Conservation (phyloP, 2,888 invertebrate species). For the Drosophila phalerata region DNA sequence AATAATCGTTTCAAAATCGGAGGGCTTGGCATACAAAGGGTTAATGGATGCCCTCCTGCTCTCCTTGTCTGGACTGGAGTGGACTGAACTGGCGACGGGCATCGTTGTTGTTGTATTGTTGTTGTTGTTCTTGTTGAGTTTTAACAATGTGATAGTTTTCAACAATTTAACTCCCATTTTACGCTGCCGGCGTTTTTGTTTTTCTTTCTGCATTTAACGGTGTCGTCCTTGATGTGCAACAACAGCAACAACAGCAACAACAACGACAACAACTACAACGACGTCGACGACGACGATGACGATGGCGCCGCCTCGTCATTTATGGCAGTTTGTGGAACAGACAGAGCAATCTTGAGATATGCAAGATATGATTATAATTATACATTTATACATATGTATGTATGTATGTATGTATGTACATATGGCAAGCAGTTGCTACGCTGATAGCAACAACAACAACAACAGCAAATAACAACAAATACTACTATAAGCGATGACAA, state of each 20-base stretch:
- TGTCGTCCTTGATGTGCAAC: slow-evolving; percentile 66
- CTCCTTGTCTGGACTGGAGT: neutral
- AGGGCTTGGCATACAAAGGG: too few relatives aligned
- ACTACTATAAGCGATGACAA: slow-evolving; percentile 45
- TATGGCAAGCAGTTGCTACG: slow-evolving; percentile 36
- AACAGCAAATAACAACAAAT: slow-evolving; percentile 13
- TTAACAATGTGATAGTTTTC: slow-evolving; percentile 79
- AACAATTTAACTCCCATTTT: slow-evolving; percentile 73
- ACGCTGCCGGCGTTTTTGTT: slow-evolving; percentile 22
- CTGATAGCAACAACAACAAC: slow-evolving; percentile 28
- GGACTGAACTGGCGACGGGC: slow-evolving; percentile 33
- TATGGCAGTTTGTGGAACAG: slow-evolving; percentile 52
- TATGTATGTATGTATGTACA: neutral
- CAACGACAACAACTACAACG: slow-evolving; percentile 6
- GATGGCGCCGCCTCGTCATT: slow-evolving; percentile 38
- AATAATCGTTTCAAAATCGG: too few relatives aligned
- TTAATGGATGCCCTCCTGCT: slow-evolving; percentile 26
- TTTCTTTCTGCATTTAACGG: slow-evolving; percentile 59
- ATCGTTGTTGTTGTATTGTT: too few relatives aligned
- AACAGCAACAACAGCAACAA: slow-evolving; percentile 1
- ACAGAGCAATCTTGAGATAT: slow-evolving; percentile 49
- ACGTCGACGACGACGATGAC: neutral
- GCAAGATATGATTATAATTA: too few relatives aligned
- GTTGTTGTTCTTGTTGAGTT: too few relatives aligned
- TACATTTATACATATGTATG: too few relatives aligned